Base-by-base conservation (phyloP, 2,113 vertebrate genomes). In the Hemicordylus capensis region DNA sequence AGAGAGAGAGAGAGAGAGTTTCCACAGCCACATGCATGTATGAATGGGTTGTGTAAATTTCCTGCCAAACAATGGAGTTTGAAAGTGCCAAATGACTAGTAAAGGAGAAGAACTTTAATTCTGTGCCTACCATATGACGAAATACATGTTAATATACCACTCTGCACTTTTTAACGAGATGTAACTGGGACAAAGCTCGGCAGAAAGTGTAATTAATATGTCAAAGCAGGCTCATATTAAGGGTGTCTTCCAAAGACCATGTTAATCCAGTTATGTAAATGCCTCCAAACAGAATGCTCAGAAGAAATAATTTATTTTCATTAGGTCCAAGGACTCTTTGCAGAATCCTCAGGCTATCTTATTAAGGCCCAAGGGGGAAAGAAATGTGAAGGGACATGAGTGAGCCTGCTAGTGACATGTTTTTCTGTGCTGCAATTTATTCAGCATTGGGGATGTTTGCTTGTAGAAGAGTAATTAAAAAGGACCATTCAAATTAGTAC, bases 251-350 rank as follows among this genome's bases (percentile, higher is more conserved):
- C 77, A 94, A 91, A 92, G 63, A 85, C 69, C 84, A 88, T 44
- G 85, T 89, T 92, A 85, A 94, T 91, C 80, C 83, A 94, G 90
- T 92, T 94, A 91, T 85, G 89, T 90, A 93, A 91, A 93, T 92
- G 63, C 80, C 89, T 90, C 83, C 37, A 76, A 85, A 81, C 44
- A 31, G 61, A 91, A 80, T 84, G 64, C 80, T 78, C 91, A 83
- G 86, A 90, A 76, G 86, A 89, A 51, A 78, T 72, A 87, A 93
- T 92, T 89, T 87, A 87, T 85, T 91, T 94, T 89, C 80, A 76
- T 85, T 91, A 91, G 83, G 89, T 86, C 85, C 10, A 89, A 72
- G 80, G 77, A 85, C 72, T 80, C 31, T 88, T 88, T 88, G 83
- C n/a, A 78, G 26, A 63, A 79, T 72, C 22, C 20, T 44, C 69